Conservation (phyloP, 1,140 invertebrate species). For the Sinella curviseta region DNA sequence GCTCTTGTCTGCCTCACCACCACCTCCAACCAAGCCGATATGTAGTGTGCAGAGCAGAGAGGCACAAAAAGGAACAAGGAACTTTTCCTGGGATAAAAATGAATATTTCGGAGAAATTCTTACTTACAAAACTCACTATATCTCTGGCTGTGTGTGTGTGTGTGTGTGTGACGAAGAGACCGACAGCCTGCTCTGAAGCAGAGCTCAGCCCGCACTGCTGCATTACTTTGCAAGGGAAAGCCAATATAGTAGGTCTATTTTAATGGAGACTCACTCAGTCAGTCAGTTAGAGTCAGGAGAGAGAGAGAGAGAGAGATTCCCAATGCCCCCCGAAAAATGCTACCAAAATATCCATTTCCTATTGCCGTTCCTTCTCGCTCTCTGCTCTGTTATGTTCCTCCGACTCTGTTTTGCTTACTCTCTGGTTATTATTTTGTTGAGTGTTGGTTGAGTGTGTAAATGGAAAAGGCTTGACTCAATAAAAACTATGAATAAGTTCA, state of each 20-base stretch:
- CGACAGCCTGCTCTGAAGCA: neutral
- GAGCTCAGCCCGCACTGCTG: slow-evolving; percentile 7
- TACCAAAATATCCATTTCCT: neutral
- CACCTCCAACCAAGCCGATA: too few species aligned
- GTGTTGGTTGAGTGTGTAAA: too few species aligned
- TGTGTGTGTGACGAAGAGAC: neutral
- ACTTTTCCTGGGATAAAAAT: neutral
- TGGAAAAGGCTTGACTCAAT: too few species aligned
- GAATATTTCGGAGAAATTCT: neutral
- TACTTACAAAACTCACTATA: neutral
- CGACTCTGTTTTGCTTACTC: neutral
- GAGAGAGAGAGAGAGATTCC: too few species aligned
- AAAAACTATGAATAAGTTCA: too few species aligned
- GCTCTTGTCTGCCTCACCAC: too few species aligned
- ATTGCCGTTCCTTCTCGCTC: too few species aligned
- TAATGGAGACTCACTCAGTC: neutral
- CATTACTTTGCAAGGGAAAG: neutral
- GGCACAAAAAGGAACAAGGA: too few species aligned
- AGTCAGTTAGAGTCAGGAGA: neutral
- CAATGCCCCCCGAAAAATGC: neutral
- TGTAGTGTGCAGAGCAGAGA: too few species aligned
- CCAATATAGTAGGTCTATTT: neutral
- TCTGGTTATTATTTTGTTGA: too few species aligned
- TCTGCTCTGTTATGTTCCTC: neutral
- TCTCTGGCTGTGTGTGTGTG: neutral